Evolutionary conservation across 2,113 vertebrate species (phyloP).

Genomic region (Coptodon bakossiorum): DNA sequence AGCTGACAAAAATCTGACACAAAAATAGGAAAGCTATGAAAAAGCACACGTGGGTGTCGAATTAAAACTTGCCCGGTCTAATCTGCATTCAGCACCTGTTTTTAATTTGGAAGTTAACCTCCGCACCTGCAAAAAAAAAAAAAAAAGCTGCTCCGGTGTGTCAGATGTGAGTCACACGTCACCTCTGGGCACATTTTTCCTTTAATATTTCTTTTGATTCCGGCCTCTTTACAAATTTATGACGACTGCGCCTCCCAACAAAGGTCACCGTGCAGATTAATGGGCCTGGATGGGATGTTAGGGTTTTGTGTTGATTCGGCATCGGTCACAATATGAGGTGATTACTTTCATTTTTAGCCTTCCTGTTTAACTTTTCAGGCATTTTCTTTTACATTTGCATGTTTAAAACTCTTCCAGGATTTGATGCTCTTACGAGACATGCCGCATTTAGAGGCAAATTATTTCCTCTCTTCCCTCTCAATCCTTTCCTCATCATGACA

Average conservation of each 20-base stretch:
- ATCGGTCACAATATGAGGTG: background rate
- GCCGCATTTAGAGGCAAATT: background rate
- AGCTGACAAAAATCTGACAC: background rate
- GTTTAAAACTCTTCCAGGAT: background rate
- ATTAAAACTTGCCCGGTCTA: background rate
- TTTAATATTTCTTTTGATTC: background rate
- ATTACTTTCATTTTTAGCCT: background rate
- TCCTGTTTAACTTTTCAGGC: background rate
- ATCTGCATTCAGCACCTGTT: constrained; percentile 1
- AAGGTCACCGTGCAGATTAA: background rate
- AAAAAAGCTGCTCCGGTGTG: background rate
- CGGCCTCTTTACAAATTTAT: background rate
- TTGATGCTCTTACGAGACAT: background rate
- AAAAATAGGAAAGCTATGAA: background rate
- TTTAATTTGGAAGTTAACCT: background rate
- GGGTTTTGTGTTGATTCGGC: background rate
- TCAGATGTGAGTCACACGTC: background rate
- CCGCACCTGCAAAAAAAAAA: background rate
- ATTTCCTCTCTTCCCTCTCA: background rate
- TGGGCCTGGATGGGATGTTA: background rate
- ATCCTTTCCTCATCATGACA: background rate
- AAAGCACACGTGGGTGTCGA: background rate
- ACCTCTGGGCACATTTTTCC: background rate
- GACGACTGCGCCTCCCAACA: background rate
- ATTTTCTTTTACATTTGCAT: background rate